Base-by-base conservation (phyloP, 2,888 invertebrate species). In the Eupithecia pulchellata region DNA sequence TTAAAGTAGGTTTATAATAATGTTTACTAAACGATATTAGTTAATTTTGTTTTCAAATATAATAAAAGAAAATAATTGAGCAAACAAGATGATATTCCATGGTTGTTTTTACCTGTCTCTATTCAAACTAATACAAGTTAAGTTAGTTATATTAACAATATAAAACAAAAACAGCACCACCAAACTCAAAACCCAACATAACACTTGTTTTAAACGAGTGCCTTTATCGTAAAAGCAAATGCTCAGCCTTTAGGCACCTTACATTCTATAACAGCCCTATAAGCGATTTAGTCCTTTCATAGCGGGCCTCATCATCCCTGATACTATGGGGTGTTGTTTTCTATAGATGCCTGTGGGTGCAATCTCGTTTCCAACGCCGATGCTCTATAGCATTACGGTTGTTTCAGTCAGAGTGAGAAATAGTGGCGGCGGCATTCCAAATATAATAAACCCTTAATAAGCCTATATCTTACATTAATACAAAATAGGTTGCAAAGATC, bases 211-310 rank as follows among this genome's bases (percentile, higher is more conserved):
- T 13, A 36, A 63, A 62, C 66, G 63, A 47, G 25, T 42, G 65
- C 39, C 47, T 63, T 64, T 66, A 69, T 72, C 72, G 64, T 72
- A 66, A 72, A 72, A 72, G 69, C 66, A 69, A 72, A 72, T 60
- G 66, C 69, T 27, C 68, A 66, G 69, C 66, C 39, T 62, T 61
- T 32, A 62, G 62, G 63, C 68, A 66, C 66, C 66, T 72, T 60
- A 64, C 72, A 72, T 69, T 72, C 60, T 69, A 69, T 63, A 69
- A 69, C 64, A 69, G 66, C 72, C 66, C 69, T 62, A 66, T 65
- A 74, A 71, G 69, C 74, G 69, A 71, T 74, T 74, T 74, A 67
- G 71, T 66, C 69, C 68, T 71, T 71, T 71, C 64, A 74, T 39
- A 66, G 64, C 73, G 55, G 62, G 66, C 64, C 66, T 66, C 72